phyloP scores from a whole-genome alignment of 2,113 vertebrate genomes.

The Scophthalmus maximus region DNA sequence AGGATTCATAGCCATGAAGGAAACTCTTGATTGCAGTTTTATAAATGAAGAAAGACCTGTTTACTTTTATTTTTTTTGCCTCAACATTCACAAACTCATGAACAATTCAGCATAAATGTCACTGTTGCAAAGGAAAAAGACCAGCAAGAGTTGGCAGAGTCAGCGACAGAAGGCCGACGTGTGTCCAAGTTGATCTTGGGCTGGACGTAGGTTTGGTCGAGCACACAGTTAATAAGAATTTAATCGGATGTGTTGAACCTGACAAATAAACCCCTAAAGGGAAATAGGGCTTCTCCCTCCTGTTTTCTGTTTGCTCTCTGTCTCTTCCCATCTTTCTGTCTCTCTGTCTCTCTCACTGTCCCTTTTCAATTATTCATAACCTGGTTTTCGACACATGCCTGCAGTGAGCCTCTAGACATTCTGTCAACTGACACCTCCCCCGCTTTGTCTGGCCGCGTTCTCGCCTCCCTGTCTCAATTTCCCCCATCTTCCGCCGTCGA shows the following conservation, averaged over 20 bases:
- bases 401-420: conserved; percentile 53
- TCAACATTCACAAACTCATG: conserved; percentile 53
- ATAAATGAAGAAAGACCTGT: conserved; percentile 52
- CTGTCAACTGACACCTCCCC: conserved; percentile 49
- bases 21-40: conserved; percentile 70
- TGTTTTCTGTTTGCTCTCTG: conserved; percentile 38
- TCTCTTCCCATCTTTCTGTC: conserved; percentile 19
- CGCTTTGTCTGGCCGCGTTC: conserved; percentile 46
- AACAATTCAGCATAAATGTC: conserved; percentile 73
- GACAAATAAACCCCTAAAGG: conserved; percentile 45
- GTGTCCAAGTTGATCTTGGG: conserved; percentile 22
- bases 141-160: conserved; percentile 12
- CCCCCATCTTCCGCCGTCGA: too few species aligned
- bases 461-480: conserved; percentile 27
- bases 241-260: conserved; percentile 38
- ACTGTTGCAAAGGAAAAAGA: conserved; percentile 32
- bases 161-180: not conserved
- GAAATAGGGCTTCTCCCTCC: conserved; percentile 15
- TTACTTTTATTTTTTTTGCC: conserved; percentile 70
- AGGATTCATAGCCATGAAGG: conserved; percentile 57
- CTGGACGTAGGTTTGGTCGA: not conserved
- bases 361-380: conserved; percentile 62
- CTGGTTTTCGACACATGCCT: conserved; percentile 53
- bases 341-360: conserved; percentile 26
- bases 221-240: conserved; percentile 37